Evolutionary conservation across 92 coral and sea anemone genomes (phyloP), one percentile per base, ranked within the genome.

Genomic region (Epizoanthus stellaris): DNA sequence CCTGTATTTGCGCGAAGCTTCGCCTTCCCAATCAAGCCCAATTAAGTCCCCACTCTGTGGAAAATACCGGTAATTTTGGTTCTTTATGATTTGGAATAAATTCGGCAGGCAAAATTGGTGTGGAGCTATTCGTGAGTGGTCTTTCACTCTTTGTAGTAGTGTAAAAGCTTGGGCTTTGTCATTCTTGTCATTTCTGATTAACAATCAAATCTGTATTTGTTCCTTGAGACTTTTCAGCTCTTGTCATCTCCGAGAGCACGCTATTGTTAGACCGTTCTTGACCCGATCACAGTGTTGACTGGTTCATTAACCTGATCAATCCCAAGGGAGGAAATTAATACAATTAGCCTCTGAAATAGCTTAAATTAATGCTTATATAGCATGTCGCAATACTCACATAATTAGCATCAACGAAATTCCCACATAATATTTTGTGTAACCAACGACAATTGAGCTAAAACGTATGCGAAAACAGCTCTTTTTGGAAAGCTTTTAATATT

Each of bases 251-350:
- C 47, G 36, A 15, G 83, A 79, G 72, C 83, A n/a, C 40, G 61
- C 60, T n/a, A 64, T 79, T 79, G 83, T 79, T 67, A 19, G 19
- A 15, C 11, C 19, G 73, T 62, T 45, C 59, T 52, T 62, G 71
- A 79, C 13, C 56, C 59, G 49, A 43, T 61, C 83, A 79, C 2
- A 75, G 90, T 88, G 91, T 83, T 92, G 95, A 92, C 89, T 77
- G 52, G 80, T 87, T 82, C 84, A 86, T 93, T 70, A 80, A 82
- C 67, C 47, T 30, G 38, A 42, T 68, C 74, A 85, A 66, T 88
- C 92, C 85, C 94, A 75, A 70, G 89, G 91, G 92, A 85, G 89
- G 77, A 83, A 81, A 88, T 85, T 81, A 82, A 88, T 23, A 80
- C 86, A 90, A 88, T 91, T 88, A 93, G 60, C 73, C 77, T 81